Conservation (phyloP, 2,797 vertebrate species). For the Tympanoctomys barrerae region DNA sequence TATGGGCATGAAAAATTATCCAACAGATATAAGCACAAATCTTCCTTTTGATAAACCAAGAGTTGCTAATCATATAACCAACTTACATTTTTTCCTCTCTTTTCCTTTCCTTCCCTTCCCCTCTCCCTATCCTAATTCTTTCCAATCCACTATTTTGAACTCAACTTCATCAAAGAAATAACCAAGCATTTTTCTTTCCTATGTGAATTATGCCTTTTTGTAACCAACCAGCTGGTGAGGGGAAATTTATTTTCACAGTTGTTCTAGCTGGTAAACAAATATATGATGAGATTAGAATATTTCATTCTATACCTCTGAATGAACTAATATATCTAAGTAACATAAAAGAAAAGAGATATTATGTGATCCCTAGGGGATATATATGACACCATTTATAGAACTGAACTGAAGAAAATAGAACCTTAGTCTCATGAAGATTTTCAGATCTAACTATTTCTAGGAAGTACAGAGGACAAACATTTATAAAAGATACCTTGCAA, state of each 20-base stretch:
- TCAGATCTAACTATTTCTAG: neutral
- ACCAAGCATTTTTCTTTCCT: neutral
- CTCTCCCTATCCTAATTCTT: too few species aligned
- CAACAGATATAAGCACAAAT: too few species aligned
- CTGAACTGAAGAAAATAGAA: neutral
- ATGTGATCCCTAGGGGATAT: neutral
- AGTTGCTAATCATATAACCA: too few species aligned
- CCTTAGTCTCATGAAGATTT: conserved; percentile 29
- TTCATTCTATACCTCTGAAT: neutral
- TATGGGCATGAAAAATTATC: too few species aligned
- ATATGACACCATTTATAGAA: neutral
- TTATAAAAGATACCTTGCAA: neutral
- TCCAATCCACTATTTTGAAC: neutral
- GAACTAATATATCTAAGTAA: neutral
- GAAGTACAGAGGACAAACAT: neutral
- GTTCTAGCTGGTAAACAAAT: conserved; percentile 12
- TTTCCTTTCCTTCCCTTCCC: too few species aligned
- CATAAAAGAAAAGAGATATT: neutral
- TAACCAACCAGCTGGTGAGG: neutral
- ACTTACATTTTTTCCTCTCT: too few species aligned
- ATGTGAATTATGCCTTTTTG: neutral
- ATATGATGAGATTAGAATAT: neutral
- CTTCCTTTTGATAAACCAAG: too few species aligned
- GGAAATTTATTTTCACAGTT: neutral
- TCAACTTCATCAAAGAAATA: neutral